Evolutionary conservation across 2,888 invertebrate species (phyloP), one percentile per base, ranked within the genome.

Genomic region (Heliconius cydno): DNA sequence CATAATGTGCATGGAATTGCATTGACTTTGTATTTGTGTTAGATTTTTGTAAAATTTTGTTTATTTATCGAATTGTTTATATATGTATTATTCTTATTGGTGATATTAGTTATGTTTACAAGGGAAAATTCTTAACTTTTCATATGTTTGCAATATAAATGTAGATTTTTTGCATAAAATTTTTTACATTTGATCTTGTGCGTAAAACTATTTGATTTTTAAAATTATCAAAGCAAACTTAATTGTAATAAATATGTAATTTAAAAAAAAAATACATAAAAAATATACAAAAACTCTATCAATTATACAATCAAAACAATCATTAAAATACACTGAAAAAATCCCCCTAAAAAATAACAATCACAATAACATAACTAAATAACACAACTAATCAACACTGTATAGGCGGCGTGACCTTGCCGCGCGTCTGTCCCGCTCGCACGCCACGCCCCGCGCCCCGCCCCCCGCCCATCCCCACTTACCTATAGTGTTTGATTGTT

Each of bases 401-500:
- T 65, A 38, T 63, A 38, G 78, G 73, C 76, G 79, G 34, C 74
- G 77, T 74, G 82, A 82, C 79, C 79, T 81, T 81, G 84, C 81
- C 68, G 10, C 13, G n/a, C 65, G 74, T 78, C 88, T 85, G 88
- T 91, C 92, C 85, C 91, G 89, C 91, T 92, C 91, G 89, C 90
- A 65, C 82, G 91, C 89, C 91, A 90, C 82, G 88, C 81, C 87
- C 81, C 79, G 34, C 85, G 90, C 91, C 87, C 92, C 93, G 92
- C 93, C 93, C 92, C 91, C 93, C 94, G 92, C 93, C 92, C 90
- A 90, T 86, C 90, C 88, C 89, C 91, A 89, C 91, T 82, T 83
- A 83, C 84, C 84, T 84, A 84, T 82, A 81, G 77, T 78, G 78
- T 80, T 79, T 77, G 81, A 80, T 71, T 70, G 76, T 60, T 78